Evolutionary conservation across 1,140 invertebrate species (phyloP), one percentile per base, ranked within the genome.

Genomic region (Chrysoperla carnea): DNA sequence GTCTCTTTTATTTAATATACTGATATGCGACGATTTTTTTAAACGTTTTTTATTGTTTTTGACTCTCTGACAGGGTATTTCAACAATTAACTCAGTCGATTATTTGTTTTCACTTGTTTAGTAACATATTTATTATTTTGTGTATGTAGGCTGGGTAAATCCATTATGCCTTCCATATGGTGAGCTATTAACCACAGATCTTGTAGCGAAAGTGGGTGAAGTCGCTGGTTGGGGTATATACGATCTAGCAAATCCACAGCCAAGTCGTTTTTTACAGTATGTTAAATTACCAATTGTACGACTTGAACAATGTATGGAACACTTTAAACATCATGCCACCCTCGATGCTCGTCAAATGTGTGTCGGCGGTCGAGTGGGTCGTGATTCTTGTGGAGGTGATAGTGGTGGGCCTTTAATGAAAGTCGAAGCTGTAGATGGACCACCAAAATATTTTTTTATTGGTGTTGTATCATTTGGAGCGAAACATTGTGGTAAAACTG

Each of bases 381-480:
- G 57, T 36, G 67, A 71, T 45, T 64, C 66, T 0, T 61, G 61
- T 39, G 39, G 51, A 17, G 73, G 74, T 2, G 76, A 80, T 45
- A 75, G 71, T n/a, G 77, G 76, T 0, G 77, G 77, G 4, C 77
- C 77, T 0, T 58, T 81, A 1, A 72, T 78, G 69, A 67, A 67
- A 44, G 55, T 66, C 14, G 59, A 63, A 36, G 50, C 51, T 17
- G 55, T 60, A 2, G 41, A 58, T 28, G 53, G 52, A 7, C 37
- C 50, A 6, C 54, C 60, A 6, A 53, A 55, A 47, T 71, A 73
- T 53, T 64, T 69, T 23, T 56, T 81, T 15, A 57, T 77, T 1
- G 80, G 78, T 1, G 59, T 82, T 13, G 75, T 82, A 0, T 81
- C 78, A 2, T 81, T 72, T 50, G 80, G 81, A 0, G 64, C 69